Evolutionary conservation across 2,113 vertebrate species (phyloP).

Genomic region (Anthoscopus minutus): DNA sequence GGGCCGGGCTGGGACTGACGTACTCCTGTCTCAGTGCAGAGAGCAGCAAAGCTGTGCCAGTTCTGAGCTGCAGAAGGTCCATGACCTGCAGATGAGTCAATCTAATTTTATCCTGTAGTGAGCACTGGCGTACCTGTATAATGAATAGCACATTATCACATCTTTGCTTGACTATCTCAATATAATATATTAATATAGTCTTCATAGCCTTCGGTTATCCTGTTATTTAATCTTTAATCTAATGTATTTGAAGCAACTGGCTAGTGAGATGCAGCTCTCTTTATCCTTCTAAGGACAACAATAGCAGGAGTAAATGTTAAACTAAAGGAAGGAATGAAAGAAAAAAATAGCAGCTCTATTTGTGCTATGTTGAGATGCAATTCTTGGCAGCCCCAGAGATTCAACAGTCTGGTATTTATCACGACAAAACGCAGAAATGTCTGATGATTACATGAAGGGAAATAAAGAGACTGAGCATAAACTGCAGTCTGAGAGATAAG

Average conservation of each 20-base stretch:
- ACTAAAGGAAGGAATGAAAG: neutral
- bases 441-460: slow-evolving; percentile 36
- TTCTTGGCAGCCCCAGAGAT: slow-evolving; percentile 50
- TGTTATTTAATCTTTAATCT: slow-evolving; percentile 23
- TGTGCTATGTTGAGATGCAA: neutral
- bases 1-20: neutral
- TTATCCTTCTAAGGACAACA: slow-evolving; percentile 22
- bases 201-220: neutral
- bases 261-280: neutral
- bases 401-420: slow-evolving; percentile 65
- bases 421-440: neutral
- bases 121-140: slow-evolving; percentile 15
- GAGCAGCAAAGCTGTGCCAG: neutral
- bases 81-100: slow-evolving; percentile 9
- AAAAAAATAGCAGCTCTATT: slow-evolving; percentile 46
- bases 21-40: neutral
- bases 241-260: slow-evolving; percentile 1
- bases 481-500: slow-evolving; percentile 26
- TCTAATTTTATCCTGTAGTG: slow-evolving; percentile 20
- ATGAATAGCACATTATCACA: slow-evolving; percentile 13
- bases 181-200: neutral
- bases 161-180: neutral
- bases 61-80: neutral
- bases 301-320: slow-evolving; percentile 36
- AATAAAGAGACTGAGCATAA: slow-evolving; percentile 17